phyloP scores from a whole-genome alignment of 1,140 invertebrate genomes.

The Gonatopus flavifemur region DNA sequence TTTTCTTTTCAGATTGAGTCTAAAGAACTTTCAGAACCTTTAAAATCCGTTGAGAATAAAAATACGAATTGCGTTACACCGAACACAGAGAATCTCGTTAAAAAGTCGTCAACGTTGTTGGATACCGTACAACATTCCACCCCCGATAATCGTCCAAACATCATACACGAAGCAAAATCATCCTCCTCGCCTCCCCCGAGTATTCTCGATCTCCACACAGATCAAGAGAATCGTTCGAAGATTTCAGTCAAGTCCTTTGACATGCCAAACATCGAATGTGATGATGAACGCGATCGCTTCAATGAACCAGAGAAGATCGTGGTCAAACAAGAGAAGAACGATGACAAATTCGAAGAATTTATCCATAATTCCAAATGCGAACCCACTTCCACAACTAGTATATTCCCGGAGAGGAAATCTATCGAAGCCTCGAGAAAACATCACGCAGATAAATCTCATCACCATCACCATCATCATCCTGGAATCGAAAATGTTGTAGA shows the following conservation, averaged over 20 bases:
- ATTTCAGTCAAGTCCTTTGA: slow-evolving; percentile 45
- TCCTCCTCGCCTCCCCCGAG: no score
- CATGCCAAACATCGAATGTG: slow-evolving; percentile 51
- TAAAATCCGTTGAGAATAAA: no score
- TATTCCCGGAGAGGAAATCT: slow-evolving; percentile 11
- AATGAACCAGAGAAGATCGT: slow-evolving; percentile 15
- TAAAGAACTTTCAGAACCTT: no score
- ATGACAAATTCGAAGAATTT: slow-evolving; percentile 9
- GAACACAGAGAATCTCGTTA: no score
- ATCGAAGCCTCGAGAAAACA: slow-evolving; percentile 20
- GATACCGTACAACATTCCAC: no score
- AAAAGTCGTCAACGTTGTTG: no score
- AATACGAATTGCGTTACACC: no score
- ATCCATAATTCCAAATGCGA: slow-evolving; percentile 14
- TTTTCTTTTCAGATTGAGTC: no score
- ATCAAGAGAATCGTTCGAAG: slow-evolving; percentile 7
- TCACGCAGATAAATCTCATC: slow-evolving; percentile 33
- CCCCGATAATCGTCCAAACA: no score
- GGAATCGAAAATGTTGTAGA: slow-evolving; percentile 54
- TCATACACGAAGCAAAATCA: no score
- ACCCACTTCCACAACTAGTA: slow-evolving; percentile 13
- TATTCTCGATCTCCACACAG: background rate
- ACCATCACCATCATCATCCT: no score
- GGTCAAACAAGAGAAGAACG: slow-evolving; percentile 33
- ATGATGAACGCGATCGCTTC: slow-evolving; percentile 42